A percentile compares a stretch with the other conserved stretches of the same genome.
Conservation (phyloP, 2,888 invertebrate genomes). For the Papilio protenor region DNA sequence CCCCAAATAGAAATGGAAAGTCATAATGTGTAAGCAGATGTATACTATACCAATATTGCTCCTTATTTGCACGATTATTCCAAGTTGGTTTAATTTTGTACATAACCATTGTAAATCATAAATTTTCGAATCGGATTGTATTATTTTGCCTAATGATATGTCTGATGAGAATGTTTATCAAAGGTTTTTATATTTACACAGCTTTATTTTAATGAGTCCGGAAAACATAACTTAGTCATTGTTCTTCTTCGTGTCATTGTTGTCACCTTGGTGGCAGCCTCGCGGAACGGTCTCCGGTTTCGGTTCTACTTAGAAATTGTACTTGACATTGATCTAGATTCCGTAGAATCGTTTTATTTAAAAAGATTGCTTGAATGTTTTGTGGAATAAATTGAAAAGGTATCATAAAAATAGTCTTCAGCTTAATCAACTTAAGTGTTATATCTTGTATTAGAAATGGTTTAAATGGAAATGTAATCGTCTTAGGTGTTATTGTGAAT, state of each 20-base stretch:
- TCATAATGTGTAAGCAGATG: not conserved
- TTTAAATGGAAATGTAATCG: not conserved
- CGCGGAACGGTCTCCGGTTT: constrained; percentile 12
- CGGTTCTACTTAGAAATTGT: constrained; percentile 17
- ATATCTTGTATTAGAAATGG: not conserved
- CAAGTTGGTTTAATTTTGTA: not conserved
- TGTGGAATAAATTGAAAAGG: not conserved
- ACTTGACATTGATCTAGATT: constrained; percentile 25
- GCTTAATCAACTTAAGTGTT: not conserved
- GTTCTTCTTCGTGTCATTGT: constrained; percentile 5
- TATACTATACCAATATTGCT: not conserved
- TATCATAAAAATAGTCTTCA: not conserved
- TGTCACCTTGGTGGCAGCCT: constrained; percentile 11
- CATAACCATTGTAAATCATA: not conserved
- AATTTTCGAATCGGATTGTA: not conserved
- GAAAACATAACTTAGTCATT: not conserved
- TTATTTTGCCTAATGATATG: not conserved
- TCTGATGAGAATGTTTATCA: not conserved
- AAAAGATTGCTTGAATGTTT: not conserved
- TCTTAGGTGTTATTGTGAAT: not conserved
- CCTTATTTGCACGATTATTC: not conserved
- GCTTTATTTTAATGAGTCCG: constrained; percentile 7
- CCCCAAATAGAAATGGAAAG: not conserved
- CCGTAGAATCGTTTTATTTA: not conserved
- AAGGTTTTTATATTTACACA: constrained; percentile 2